Base-by-base conservation (phyloP, 1,140 invertebrate genomes). In the Galleria mellonella region DNA sequence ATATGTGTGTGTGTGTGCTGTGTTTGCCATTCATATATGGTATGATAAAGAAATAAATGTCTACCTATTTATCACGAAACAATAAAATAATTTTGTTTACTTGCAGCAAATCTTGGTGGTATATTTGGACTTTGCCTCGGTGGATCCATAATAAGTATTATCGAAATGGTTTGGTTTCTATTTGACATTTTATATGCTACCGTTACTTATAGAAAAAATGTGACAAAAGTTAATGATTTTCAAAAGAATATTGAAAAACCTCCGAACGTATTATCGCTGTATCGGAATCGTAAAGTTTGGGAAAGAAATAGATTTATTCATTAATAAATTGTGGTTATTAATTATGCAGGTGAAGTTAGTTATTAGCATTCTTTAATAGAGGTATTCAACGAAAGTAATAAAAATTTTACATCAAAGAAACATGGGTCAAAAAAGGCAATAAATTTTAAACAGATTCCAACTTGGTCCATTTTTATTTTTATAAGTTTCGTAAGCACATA, bases 31-130 rank as follows among this genome's bases (percentile, higher is more conserved):
- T n/a, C n/a, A n/a, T n/a, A n/a, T n/a, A n/a, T n/a, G n/a, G n/a
- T n/a, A n/a, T n/a, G n/a, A n/a, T n/a, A n/a, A n/a, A n/a, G n/a
- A n/a, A n/a, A n/a, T n/a, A n/a, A n/a, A n/a, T n/a, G n/a, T n/a
- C n/a, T n/a, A n/a, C n/a, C n/a, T n/a, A n/a, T n/a, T n/a, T n/a
- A n/a, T n/a, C n/a, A n/a, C n/a, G n/a, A n/a, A n/a, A n/a, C n/a
- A 23, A 23, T 43, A 29, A 11, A 43, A 7, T 38, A 38, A 45
- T 11, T 35, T 33, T 52, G 42, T 56, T 36, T 39, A 14, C 53
- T 85, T 84, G 23, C 69, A 87, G 86, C 84, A 9, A 86, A 84
- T 35, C 65, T 87, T 9, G 84, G 84, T 6, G 83, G 83, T 0
- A 76, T 87, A 15, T 85, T 86, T 32, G 83, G 83, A 0, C 57